phyloP scores from a whole-genome alignment of 2,888 invertebrate species.

The Plebejus melissa region DNA sequence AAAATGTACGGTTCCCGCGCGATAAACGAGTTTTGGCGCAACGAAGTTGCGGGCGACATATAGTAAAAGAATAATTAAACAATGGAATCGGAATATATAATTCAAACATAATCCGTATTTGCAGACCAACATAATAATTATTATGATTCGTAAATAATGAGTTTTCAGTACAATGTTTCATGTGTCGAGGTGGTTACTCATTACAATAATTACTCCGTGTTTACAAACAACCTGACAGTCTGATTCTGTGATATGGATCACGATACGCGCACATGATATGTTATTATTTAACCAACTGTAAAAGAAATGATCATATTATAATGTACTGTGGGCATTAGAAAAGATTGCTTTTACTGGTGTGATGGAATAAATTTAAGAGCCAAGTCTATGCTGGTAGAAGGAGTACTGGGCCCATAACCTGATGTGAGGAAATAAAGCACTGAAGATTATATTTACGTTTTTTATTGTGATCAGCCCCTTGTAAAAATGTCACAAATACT shows the following conservation, averaged over 20 bases:
- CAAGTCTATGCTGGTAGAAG: too few species aligned
- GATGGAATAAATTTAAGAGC: too few species aligned
- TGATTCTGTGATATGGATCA: constrained; percentile 22
- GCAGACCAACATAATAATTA: neutral
- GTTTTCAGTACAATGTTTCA: neutral
- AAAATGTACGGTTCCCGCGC: too few species aligned
- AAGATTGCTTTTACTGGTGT: neutral
- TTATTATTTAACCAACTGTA: constrained; percentile 8
- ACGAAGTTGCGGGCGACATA: too few species aligned
- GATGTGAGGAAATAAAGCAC: too few species aligned
- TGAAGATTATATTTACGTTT: too few species aligned
- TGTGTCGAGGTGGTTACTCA: constrained; percentile 10
- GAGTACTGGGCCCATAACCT: too few species aligned
- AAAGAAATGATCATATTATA: neutral
- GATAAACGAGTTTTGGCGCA: too few species aligned
- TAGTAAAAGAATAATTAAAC: too few species aligned
- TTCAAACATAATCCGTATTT: neutral
- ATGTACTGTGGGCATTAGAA: neutral
- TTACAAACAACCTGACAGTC: constrained; percentile 17
- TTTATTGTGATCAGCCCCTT: too few species aligned
- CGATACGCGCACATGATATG: constrained; percentile 12
- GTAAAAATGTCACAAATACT: too few species aligned
- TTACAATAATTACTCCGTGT: constrained; percentile 15
- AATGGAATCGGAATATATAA: neutral
- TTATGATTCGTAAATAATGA: constrained; percentile 1